Evolutionary conservation across 1,140 invertebrate species (phyloP).

Genomic region (Dendrolimus kikuchii): DNA sequence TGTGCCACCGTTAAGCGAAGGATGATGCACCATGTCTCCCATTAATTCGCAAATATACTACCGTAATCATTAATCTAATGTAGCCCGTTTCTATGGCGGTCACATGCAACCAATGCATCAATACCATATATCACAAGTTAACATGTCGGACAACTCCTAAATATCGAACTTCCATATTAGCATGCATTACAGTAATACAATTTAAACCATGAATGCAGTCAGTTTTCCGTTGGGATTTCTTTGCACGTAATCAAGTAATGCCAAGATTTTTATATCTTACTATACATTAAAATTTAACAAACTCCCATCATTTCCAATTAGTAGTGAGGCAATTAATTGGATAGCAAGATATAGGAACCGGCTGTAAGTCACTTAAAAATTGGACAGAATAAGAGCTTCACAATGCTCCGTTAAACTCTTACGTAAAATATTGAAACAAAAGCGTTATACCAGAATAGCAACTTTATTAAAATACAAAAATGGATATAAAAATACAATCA

Average conservation of each 20-base stretch:
- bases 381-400: too few relatives aligned
- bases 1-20: conserved; percentile 47
- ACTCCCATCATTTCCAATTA: neutral
- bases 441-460: conserved; percentile 58
- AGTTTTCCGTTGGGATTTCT: too few relatives aligned
- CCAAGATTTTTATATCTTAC: too few relatives aligned
- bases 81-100: conserved; percentile 21
- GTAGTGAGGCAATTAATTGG: neutral
- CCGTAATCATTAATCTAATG: conserved; percentile 29
- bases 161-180: neutral
- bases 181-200: conserved; percentile 2
- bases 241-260: too few relatives aligned
- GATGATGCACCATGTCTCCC: conserved; percentile 68
- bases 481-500: conserved; percentile 71
- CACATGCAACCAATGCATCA: conserved; percentile 26
- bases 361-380: too few relatives aligned
- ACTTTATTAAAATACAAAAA: conserved; percentile 71
- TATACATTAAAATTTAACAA: neutral
- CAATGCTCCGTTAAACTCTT: neutral
- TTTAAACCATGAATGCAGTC: too few relatives aligned
- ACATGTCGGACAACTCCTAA: neutral
- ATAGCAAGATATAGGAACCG: too few relatives aligned
- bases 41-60: conserved; percentile 55
- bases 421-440: conserved; percentile 41
- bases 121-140: neutral